phyloP scores from a whole-genome alignment of 2,888 invertebrate species.

The Poecilus cupreus region DNA sequence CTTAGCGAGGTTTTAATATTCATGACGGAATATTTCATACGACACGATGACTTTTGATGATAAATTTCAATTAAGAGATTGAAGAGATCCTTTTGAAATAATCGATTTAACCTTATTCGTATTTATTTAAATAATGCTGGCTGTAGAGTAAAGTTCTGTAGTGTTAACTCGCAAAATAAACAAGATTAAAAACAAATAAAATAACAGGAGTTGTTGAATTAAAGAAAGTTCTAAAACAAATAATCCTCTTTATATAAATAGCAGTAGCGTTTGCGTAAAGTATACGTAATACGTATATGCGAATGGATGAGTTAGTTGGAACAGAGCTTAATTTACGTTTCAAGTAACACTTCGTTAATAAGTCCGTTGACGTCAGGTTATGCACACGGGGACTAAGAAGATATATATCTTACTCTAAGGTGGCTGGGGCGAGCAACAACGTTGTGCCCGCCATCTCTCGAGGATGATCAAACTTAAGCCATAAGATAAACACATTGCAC shows the following conservation, averaged over 20 bases:
- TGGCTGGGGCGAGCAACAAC: slow-evolving; percentile 19
- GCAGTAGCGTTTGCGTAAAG: background rate
- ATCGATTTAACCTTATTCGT: background rate
- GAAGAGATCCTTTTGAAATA: background rate
- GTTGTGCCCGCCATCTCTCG: slow-evolving; percentile 55
- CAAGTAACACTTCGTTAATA: slow-evolving; percentile 45
- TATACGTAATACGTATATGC: background rate
- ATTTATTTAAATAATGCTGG: background rate
- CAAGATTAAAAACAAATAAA: slow-evolving; percentile 43
- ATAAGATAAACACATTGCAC: slow-evolving; percentile 72
- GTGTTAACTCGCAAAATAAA: slow-evolving; percentile 11
- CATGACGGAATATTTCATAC: background rate
- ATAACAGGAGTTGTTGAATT: background rate
- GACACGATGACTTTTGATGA: background rate
- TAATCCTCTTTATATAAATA: slow-evolving; percentile 22
- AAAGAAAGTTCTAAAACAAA: slow-evolving; percentile 12
- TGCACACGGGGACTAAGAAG: slow-evolving; percentile 47
- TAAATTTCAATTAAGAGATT: slow-evolving; percentile 28
- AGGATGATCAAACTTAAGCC: slow-evolving; percentile 67
- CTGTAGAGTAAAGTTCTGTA: background rate
- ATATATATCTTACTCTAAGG: slow-evolving; percentile 48
- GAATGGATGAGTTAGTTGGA: slow-evolving; percentile 25
- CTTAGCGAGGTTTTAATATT: slow-evolving; percentile 36
- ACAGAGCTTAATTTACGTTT: slow-evolving; percentile 39
- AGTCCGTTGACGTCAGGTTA: slow-evolving; percentile 50